Evolutionary conservation across 1,140 invertebrate species (phyloP).

Genomic region (Homalodisca vitripennis): DNA sequence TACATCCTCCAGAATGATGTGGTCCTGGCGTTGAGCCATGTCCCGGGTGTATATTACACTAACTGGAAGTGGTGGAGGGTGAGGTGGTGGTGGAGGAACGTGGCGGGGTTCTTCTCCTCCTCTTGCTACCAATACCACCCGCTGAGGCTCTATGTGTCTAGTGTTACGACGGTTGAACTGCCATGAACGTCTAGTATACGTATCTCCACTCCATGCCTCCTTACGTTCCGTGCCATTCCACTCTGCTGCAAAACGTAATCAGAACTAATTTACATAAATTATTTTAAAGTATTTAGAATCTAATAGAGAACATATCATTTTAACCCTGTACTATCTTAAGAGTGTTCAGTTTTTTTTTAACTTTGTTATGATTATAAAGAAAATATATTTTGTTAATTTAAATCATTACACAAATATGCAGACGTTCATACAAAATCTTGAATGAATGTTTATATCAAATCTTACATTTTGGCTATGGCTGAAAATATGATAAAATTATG

Average conservation of each 20-base stretch:
- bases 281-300: no score
- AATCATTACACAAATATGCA: no score
- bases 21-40: constrained; percentile 42
- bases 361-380: no score
- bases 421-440: no score
- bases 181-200: constrained; percentile 62
- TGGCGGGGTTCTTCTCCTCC: neutral
- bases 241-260: constrained; percentile 53
- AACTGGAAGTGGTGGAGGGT: neutral
- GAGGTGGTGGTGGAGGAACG: constrained; percentile 16
- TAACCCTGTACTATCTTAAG: no score
- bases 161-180: constrained; percentile 68
- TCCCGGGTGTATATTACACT: constrained; percentile 57
- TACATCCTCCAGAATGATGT: constrained; percentile 51
- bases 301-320: no score
- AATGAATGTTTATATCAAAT: no score
- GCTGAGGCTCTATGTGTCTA: constrained; percentile 29
- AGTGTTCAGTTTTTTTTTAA: no score
- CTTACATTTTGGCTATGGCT: no score
- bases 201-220: constrained; percentile 76
- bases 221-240: constrained; percentile 59
- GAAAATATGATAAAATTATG: no score
- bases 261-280: no score
- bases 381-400: no score
- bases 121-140: constrained; percentile 25